Conservation (phyloP, 2,888 invertebrate species). For the Latrodectus hesperus region DNA sequence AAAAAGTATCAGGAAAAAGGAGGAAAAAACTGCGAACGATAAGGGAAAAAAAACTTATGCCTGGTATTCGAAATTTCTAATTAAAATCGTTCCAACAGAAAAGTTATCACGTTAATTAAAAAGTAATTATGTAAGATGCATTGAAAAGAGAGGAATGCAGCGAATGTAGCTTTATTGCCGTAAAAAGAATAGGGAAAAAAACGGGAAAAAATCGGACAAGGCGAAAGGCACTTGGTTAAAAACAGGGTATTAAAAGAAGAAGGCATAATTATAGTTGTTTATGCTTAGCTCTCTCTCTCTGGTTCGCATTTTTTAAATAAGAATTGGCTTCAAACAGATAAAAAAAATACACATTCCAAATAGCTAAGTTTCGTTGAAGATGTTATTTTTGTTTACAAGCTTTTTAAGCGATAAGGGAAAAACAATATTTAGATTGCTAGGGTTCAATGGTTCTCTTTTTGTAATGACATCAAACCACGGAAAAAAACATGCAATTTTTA, state of each 20-base stretch:
- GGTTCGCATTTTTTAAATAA: not conserved
- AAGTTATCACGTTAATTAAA: constrained; percentile 66
- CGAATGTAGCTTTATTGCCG: constrained; percentile 55
- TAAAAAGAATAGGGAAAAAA: constrained; percentile 14
- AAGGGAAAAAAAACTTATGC: constrained; percentile 15
- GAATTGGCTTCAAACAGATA: not conserved
- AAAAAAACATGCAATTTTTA: too few relatives aligned
- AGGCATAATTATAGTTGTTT: constrained; percentile 1
- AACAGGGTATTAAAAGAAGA: not conserved
- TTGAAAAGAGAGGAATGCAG: constrained; percentile 33
- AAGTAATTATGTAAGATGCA: constrained; percentile 59
- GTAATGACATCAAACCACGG: too few relatives aligned
- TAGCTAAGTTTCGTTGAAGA: not conserved
- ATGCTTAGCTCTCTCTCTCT: constrained; percentile 3
- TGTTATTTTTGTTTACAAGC: not conserved
- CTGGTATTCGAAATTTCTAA: constrained; percentile 60
- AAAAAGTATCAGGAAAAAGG: constrained; percentile 6
- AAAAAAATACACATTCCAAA: not conserved
- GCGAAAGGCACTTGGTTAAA: not conserved
- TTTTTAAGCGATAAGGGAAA: not conserved
- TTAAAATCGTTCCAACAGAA: constrained; percentile 59
- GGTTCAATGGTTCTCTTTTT: too few relatives aligned
- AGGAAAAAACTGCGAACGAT: constrained; percentile 4
- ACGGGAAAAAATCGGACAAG: not conserved
- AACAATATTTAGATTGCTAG: too few relatives aligned